A percentile compares a stretch with the other conserved stretches of the same genome.
phyloP scores from a whole-genome alignment of 1,140 invertebrate species.

The Melipona quadrifasciata region DNA sequence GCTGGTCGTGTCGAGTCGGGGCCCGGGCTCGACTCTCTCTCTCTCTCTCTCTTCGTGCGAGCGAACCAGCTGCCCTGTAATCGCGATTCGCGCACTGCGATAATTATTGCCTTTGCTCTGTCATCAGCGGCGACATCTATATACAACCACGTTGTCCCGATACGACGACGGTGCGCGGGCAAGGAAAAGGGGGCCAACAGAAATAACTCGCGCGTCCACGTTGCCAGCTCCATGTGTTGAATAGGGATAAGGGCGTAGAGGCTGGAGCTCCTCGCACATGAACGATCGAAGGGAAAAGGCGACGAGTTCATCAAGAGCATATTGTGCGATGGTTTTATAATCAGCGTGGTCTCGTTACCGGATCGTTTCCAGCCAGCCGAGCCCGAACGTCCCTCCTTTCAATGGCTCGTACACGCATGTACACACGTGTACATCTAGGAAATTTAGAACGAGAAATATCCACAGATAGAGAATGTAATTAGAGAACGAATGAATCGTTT shows the following conservation, averaged over 20 bases:
- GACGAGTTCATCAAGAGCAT: conserved; percentile 62
- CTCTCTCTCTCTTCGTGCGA: conserved; percentile 39
- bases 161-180: not conserved
- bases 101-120: conserved; percentile 79
- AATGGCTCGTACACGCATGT: too few relatives aligned
- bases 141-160: conserved; percentile 43
- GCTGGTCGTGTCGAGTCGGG: not conserved
- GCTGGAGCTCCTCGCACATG: not conserved
- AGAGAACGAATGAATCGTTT: not conserved
- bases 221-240: not conserved
- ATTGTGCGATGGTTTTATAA: conserved; percentile 74
- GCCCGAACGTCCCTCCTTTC: not conserved
- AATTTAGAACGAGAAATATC: not conserved
- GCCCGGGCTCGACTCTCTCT: conserved; percentile 9
- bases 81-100: conserved; percentile 80
- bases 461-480: not conserved
- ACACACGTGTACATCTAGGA: too few relatives aligned
- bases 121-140: conserved; percentile 80
- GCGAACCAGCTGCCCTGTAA: conserved; percentile 78
- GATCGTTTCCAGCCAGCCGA: not conserved
- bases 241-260: conserved; percentile 8
- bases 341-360: conserved; percentile 57
- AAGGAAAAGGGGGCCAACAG: conserved; percentile 54
- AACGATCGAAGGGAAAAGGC: conserved; percentile 19
- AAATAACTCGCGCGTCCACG: conserved; percentile 45